Base-by-base conservation (phyloP, 1,140 invertebrate species). In the Watersipora subatra region DNA sequence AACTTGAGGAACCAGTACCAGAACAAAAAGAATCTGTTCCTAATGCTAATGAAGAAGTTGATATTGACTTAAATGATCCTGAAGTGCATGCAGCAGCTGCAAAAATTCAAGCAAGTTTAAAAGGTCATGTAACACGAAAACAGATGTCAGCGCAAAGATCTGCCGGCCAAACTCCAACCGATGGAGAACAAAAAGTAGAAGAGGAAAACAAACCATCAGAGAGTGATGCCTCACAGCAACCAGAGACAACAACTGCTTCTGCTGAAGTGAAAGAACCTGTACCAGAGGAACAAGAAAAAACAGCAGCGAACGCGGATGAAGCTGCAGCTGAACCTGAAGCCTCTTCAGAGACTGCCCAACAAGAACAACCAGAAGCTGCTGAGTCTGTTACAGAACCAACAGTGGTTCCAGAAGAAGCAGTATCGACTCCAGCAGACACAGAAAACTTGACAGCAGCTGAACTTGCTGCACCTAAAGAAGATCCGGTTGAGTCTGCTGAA, bases 91-190 rank as follows among this genome's bases (percentile, higher is more conserved):
- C n/a, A n/a, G n/a, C n/a, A n/a, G n/a, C n/a, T n/a, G n/a, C n/a
- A n/a, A n/a, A n/a, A n/a, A n/a, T n/a, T n/a, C 3, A 29, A 26
- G 28, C 61, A 65, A 46, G 56, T 19, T 7, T 61, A 28, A n/a
- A 58, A 67, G 61, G 20, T 57, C 28, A 3, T 57, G 34, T 28
- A 67, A 67, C 27, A 19, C 29, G 61, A 55, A 55, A 15, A n/a
- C n/a, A n/a, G n/a, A n/a, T n/a, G n/a, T n/a, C n/a, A n/a, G n/a
- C n/a, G n/a, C n/a, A n/a, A n/a, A n/a, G n/a, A n/a, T n/a, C n/a
- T n/a, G n/a, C n/a, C n/a, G n/a, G n/a, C n/a, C n/a, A n/a, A n/a
- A n/a, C n/a, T n/a, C n/a, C n/a, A n/a, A n/a, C n/a, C n/a, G n/a
- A n/a, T n/a, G n/a, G n/a, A n/a, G n/a, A n/a, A n/a, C n/a, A n/a